Evolutionary conservation across 1,140 invertebrate genomes (phyloP).

Genomic region (Varroa destructor): DNA sequence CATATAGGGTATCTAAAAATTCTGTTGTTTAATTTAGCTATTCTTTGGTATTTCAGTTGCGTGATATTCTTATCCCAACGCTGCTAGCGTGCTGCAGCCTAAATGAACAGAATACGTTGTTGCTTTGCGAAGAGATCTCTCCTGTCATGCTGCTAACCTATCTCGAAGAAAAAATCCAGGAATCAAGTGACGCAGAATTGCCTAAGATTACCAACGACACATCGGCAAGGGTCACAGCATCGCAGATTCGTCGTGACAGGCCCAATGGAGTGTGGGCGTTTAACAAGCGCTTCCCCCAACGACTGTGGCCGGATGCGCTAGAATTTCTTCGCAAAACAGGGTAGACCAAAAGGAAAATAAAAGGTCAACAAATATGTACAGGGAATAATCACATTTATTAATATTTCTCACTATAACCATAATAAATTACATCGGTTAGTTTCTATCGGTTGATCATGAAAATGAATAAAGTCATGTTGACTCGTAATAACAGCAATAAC

Average conservation of each 20-base stretch:
- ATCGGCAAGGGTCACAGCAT: background rate
- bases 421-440: too few species aligned
- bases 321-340: slow-evolving; percentile 25
- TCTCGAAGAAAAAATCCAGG: slow-evolving; percentile 36
- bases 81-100: slow-evolving; percentile 62
- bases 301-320: slow-evolving; percentile 10
- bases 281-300: slow-evolving; percentile 6
- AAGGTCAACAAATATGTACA: background rate
- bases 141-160: slow-evolving; percentile 48
- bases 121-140: slow-evolving; percentile 65
- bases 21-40: background rate
- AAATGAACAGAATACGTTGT: slow-evolving; percentile 53
- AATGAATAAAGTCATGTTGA: background rate
- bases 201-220: too few species aligned
- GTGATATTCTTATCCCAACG: slow-evolving; percentile 68
- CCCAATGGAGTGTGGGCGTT: slow-evolving; percentile 6
- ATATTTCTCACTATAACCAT: too few species aligned
- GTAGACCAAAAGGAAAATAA: background rate
- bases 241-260: background rate
- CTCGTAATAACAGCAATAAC: background rate
- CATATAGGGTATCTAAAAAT: too few species aligned
- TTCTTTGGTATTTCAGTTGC: slow-evolving; percentile 45
- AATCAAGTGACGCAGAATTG: background rate
- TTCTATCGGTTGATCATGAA: background rate
- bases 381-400: background rate